phyloP scores from a whole-genome alignment of 2,888 invertebrate genomes.

The Brenthis ino region DNA sequence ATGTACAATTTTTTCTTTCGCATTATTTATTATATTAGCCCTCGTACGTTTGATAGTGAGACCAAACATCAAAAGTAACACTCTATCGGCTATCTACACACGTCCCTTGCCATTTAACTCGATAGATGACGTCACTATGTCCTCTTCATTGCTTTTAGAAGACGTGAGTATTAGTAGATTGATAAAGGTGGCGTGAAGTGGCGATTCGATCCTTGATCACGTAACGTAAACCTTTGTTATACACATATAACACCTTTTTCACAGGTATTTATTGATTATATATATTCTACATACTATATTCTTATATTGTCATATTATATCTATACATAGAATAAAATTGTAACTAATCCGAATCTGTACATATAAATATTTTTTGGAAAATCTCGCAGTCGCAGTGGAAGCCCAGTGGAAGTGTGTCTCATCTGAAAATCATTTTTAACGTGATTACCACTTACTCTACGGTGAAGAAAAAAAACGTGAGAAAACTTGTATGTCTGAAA shows the following conservation, averaged over 20 bases:
- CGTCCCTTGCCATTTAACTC: constrained; percentile 58
- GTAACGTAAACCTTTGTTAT: constrained; percentile 8
- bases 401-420: too few relatives aligned
- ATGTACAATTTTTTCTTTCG: neutral
- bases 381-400: too few relatives aligned
- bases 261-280: neutral
- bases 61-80: constrained; percentile 32
- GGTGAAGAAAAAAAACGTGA: too few relatives aligned
- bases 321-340: too few relatives aligned
- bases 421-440: too few relatives aligned
- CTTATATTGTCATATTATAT: too few relatives aligned
- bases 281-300: too few relatives aligned
- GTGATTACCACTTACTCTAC: too few relatives aligned
- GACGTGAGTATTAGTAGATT: constrained; percentile 45
- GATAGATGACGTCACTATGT: constrained; percentile 66
- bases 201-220: constrained; percentile 25
- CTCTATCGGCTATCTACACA: constrained; percentile 52
- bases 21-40: neutral
- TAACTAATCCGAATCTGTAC: too few relatives aligned
- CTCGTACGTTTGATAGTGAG: neutral
- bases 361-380: too few relatives aligned
- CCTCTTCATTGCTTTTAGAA: constrained; percentile 52
- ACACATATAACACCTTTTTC: neutral
- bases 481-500: too few relatives aligned
- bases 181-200: constrained; percentile 21